A percentile compares a stretch with the other conserved stretches of the same genome.
These are phyloP conservation scores for Boloria selene DNA, from an alignment of 2,888 invertebrate species.

Conservation along the genomic window DNA sequence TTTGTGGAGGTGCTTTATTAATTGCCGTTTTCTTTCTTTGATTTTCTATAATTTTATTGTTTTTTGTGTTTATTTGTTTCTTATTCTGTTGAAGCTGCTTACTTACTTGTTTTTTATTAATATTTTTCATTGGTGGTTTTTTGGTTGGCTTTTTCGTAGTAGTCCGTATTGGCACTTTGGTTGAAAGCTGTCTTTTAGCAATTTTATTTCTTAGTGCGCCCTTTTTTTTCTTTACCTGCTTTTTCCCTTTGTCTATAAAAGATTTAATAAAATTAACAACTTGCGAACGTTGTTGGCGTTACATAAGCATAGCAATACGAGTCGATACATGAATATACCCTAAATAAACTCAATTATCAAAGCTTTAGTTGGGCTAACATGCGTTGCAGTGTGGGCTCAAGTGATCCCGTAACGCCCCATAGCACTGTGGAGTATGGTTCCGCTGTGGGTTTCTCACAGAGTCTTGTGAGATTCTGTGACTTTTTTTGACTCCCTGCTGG, in stretches of 20 bases:
- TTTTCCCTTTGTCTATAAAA: conserved; percentile 42
- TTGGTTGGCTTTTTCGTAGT: conserved; percentile 25
- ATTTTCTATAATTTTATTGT: conserved; percentile 20
- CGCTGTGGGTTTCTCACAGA: no score
- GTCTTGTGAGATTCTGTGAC: no score
- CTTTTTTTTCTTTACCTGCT: conserved; percentile 37
- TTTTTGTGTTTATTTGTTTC: conserved; percentile 13
- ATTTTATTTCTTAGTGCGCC: conserved; percentile 29
- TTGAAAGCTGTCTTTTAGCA: conserved; percentile 24
- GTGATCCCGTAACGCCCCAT: no score
- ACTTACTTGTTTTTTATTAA: conserved; percentile 5
- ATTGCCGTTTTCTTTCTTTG: conserved; percentile 12
- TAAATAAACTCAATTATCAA: no score
- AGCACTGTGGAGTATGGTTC: no score
- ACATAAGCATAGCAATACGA: no score
- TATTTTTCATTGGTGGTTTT: conserved; percentile 14
- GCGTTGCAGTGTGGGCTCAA: no score
- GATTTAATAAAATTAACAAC: neutral
- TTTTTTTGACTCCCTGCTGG: no score
- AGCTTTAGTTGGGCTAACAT: neutral
- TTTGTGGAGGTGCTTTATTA: conserved; percentile 23
- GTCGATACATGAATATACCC: no score
- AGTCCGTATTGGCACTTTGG: conserved; percentile 15
- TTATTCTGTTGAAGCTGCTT: conserved; percentile 9
- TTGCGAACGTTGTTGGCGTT: neutral